phyloP scores from a whole-genome alignment of 2,888 invertebrate species.

The Ephialtes manifestator region DNA sequence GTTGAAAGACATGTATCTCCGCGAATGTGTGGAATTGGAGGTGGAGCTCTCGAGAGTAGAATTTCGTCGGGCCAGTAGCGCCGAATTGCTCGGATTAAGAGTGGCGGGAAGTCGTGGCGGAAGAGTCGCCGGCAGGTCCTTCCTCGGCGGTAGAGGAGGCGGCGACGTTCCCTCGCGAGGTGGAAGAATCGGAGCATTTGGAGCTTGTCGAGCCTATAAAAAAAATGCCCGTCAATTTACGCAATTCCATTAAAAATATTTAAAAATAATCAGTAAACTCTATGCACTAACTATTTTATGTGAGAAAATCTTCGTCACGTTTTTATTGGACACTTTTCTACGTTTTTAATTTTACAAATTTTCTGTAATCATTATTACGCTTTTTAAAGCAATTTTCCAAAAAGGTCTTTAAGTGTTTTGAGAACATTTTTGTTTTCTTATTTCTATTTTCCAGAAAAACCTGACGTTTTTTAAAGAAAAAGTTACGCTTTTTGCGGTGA shows the following conservation, averaged over 20 bases:
- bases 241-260: background rate
- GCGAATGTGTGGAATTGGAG: constrained; percentile 76
- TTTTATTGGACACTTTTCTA: too few species aligned
- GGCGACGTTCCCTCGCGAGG: constrained; percentile 90
- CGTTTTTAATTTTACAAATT: too few species aligned
- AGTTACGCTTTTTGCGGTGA: too few species aligned
- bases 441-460: too few species aligned
- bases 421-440: too few species aligned
- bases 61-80: constrained; percentile 83
- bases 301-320: too few species aligned
- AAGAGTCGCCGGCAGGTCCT: constrained; percentile 78
- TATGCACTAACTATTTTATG: too few species aligned
- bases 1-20: constrained; percentile 85
- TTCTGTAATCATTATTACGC: too few species aligned
- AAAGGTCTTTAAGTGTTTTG: too few species aligned
- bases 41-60: constrained; percentile 82
- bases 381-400: too few species aligned
- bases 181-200: constrained; percentile 90
- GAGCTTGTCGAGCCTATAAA: constrained; percentile 88
- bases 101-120: constrained; percentile 82
- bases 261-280: too few species aligned
- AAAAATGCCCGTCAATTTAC: background rate
- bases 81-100: constrained; percentile 82
- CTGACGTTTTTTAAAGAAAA: too few species aligned
- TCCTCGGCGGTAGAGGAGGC: constrained; percentile 90